Base-by-base conservation (phyloP, 2,113 vertebrate species). In the Gracilinanus agilis region DNA sequence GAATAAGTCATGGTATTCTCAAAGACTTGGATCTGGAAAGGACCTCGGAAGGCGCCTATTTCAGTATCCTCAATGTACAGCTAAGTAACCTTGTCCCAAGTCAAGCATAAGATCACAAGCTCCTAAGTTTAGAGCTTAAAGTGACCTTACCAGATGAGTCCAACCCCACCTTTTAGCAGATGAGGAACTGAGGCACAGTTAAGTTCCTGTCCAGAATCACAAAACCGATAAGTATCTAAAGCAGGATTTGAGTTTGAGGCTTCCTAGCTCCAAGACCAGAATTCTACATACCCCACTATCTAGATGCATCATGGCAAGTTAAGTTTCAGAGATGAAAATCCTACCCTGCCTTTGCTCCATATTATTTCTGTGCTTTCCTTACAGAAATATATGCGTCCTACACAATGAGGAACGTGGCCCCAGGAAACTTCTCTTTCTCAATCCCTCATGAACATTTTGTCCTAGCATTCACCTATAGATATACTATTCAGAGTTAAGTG, bases 361-460 rank as follows among this genome's bases (percentile, higher is more conserved):
- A 67, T 3, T 67, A 11, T 56, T 61, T n/a, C 34, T 75, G 0
- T 40, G n/a, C 34, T 40, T 16, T 13, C 67, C 6, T 16, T 7
- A 40, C 67, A 83, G 40, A 83, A n/a, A 40, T 34, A n/a, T 16
- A 16, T 40, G 13, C 21, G 23, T 93, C 58, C 12, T 61, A 0
- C 9, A 93, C 10, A 93, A 3, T 55, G 54, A 49, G 19, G 88
- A 83, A 53, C 90, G 75, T 55, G 53, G 29, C 34, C 12, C 89
- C 25, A 25, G 93, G 90, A 93, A 56, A 90, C 19, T 44, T 75
- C 90, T 75, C 93, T 92, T 54, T 54, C 55, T 1, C 67, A 7
- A 67, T 83, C 10, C 24, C n/a, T 40, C 88, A 29, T 95, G 93
- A 95, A 91, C 95, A 61, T 91, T 24, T 7, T 96, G 40, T 91